Evolutionary conservation across 2,797 vertebrate species (phyloP).

Genomic region (Manis crassicaudata): DNA sequence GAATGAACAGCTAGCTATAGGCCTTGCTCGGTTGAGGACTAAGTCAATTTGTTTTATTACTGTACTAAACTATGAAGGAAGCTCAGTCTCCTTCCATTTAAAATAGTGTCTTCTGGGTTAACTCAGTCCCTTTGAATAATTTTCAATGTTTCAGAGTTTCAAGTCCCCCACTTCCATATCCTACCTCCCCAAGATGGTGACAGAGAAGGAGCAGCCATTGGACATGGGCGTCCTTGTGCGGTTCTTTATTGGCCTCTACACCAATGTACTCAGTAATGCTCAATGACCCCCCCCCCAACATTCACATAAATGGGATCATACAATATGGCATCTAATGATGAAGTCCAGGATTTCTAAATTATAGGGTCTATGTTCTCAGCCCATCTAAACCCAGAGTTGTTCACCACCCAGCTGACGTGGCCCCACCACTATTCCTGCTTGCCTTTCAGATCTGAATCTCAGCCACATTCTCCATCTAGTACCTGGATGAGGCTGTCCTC

Average conservation of each 20-base stretch:
- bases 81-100: not conserved
- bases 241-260: not conserved
- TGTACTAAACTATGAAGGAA: conserved; percentile 38
- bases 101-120: not conserved
- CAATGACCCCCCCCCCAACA: too few relatives aligned
- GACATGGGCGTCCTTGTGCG: not conserved
- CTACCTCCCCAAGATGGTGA: not conserved
- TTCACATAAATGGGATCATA: too few relatives aligned
- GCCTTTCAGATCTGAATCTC: conserved; percentile 14
- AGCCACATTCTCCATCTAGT: not conserved
- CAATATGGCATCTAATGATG: not conserved
- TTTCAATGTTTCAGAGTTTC: not conserved
- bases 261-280: not conserved
- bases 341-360: not conserved
- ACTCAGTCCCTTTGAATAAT: not conserved
- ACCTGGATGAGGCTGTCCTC: not conserved
- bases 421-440: not conserved
- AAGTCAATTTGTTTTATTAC: conserved; percentile 62
- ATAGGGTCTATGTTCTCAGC: not conserved
- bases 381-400: not conserved
- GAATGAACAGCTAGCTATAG: not conserved
- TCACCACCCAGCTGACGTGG: not conserved
- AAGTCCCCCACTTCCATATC: not conserved
- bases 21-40: conserved; percentile 47
- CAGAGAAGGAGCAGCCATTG: not conserved